These are phyloP conservation scores for Eilema griseolum DNA, from an alignment of 2,888 invertebrate genomes.

Conservation along the genomic window DNA sequence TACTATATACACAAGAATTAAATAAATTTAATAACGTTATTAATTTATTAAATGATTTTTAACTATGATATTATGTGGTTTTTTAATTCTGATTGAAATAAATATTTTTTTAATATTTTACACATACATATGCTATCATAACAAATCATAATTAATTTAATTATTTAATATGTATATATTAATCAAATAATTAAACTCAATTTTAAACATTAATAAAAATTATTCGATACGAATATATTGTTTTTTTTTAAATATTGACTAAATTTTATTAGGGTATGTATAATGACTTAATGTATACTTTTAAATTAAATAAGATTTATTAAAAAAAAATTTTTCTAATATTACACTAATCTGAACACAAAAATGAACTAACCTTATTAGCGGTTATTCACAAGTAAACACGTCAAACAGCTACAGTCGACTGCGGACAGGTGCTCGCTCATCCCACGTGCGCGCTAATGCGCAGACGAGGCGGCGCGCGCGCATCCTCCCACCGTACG, in stretches of 20 bases:
- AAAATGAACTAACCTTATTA: conserved; percentile 40
- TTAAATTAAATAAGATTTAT: too few relatives aligned
- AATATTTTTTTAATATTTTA: not conserved
- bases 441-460: conserved; percentile 50
- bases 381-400: conserved; percentile 8
- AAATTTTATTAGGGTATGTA: too few relatives aligned
- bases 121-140: not conserved
- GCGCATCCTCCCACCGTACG: conserved; percentile 53
- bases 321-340: not conserved
- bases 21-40: not conserved
- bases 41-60: not conserved
- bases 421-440: conserved; percentile 32
- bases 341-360: not conserved
- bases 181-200: not conserved
- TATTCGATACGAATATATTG: too few relatives aligned
- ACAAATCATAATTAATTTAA: not conserved
- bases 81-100: too few relatives aligned
- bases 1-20: not conserved
- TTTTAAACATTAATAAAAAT: too few relatives aligned
- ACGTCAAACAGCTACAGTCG: not conserved
- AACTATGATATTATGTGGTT: not conserved
- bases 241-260: not conserved
- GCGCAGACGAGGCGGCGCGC: conserved; percentile 49
- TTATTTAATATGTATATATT: not conserved
- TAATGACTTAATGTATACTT: too few relatives aligned